A percentile compares a stretch with the other conserved stretches of the same genome.
These are phyloP conservation scores for Thecocarcelia acutangulata DNA, from an alignment of 2,888 invertebrate species.

Conservation along the genomic window DNA sequence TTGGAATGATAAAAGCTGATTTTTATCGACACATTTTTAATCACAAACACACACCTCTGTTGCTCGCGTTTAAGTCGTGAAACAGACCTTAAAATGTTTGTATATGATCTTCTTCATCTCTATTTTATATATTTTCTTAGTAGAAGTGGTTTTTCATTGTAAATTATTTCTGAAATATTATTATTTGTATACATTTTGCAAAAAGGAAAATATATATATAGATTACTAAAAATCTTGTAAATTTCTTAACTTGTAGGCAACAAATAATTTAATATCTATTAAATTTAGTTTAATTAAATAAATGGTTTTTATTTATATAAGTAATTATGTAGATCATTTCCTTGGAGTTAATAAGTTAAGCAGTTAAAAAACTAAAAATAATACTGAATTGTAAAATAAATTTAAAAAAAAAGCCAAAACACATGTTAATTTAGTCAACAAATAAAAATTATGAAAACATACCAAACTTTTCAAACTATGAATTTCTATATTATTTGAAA, in stretches of 20 bases:
- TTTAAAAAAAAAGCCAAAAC: conserved; percentile 31
- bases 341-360: conserved; percentile 65
- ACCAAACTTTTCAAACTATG: conserved; percentile 12
- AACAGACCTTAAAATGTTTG: too few relatives aligned
- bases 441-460: conserved; percentile 69
- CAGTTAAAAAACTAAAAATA: conserved; percentile 28
- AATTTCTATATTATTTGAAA: neutral
- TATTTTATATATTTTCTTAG: too few relatives aligned
- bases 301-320: conserved; percentile 48
- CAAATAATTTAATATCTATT: neutral
- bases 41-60: too few relatives aligned
- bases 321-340: conserved; percentile 49
- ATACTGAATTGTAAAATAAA: conserved; percentile 55
- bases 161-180: conserved; percentile 31
- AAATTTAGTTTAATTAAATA: conserved; percentile 56
- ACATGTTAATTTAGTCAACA: conserved; percentile 68
- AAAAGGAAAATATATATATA: conserved; percentile 2
- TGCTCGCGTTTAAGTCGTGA: too few relatives aligned
- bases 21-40: too few relatives aligned
- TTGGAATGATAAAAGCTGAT: too few relatives aligned
- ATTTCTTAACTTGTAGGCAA: conserved; percentile 35
- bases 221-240: conserved; percentile 23
- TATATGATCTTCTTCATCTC: too few relatives aligned
- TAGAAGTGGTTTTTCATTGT: neutral
- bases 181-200: conserved; percentile 50